phyloP scores from a whole-genome alignment of 2,888 invertebrate genomes.

The Cantharis rustica region DNA sequence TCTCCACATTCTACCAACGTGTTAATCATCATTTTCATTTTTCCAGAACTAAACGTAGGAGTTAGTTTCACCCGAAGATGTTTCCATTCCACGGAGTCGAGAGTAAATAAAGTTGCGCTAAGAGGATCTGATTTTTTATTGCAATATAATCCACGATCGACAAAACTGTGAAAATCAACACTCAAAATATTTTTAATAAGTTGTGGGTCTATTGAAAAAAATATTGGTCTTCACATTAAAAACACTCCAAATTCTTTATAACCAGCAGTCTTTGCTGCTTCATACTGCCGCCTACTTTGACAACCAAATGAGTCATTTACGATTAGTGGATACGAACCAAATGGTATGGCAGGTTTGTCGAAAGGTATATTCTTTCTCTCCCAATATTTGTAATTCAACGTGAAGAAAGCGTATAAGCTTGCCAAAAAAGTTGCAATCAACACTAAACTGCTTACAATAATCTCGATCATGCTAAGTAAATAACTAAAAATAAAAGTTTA shows the following conservation, averaged over 20 bases:
- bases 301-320: not conserved
- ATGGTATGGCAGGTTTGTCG: slow-evolving; percentile 1
- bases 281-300: not conserved
- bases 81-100: slow-evolving; percentile 63
- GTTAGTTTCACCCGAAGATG: slow-evolving; percentile 64
- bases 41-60: slow-evolving; percentile 56
- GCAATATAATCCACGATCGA: slow-evolving; percentile 58
- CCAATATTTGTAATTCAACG: slow-evolving; percentile 25
- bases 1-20: slow-evolving; percentile 62
- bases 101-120: slow-evolving; percentile 61
- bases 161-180: no score
- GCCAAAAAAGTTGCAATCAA: no score
- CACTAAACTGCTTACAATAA: no score
- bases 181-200: slow-evolving; percentile 52
- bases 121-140: slow-evolving; percentile 58
- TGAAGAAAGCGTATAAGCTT: not conserved
- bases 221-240: not conserved
- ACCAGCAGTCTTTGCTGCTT: not conserved
- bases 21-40: slow-evolving; percentile 68
- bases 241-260: not conserved
- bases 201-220: not conserved
- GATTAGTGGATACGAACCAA: slow-evolving; percentile 9
- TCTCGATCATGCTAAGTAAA: no score
- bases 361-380: slow-evolving; percentile 17
- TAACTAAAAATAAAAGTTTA: no score